A percentile compares a stretch with the other conserved stretches of the same genome.
Conservation (phyloP, 2,888 invertebrate species). For the Cataglyphis albicans region DNA sequence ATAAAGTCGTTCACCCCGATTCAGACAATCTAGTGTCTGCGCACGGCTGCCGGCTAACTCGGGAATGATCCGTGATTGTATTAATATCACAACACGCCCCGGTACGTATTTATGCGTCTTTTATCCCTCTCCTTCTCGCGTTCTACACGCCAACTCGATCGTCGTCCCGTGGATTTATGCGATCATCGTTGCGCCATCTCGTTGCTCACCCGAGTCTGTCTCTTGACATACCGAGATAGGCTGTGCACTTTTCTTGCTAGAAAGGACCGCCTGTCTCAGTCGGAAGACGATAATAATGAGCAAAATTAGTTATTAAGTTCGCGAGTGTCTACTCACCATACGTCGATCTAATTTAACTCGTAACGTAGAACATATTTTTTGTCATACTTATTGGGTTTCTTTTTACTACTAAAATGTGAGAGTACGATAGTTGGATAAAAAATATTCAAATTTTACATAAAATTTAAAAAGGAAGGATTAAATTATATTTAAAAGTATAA, state of each 20-base stretch:
- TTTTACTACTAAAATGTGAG: background rate
- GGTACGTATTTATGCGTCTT: constrained; percentile 80
- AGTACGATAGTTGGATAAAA: background rate
- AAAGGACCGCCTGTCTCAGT: constrained; percentile 1
- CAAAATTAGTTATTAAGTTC: constrained; percentile 27
- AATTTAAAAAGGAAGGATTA: background rate
- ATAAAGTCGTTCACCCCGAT: constrained; percentile 86
- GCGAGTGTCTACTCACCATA: background rate
- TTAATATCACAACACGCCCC: constrained; percentile 86
- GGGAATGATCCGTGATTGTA: constrained; percentile 86
- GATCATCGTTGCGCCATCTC: constrained; percentile 78
- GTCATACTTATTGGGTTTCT: background rate
- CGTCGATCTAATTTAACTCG: background rate
- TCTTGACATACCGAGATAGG: constrained; percentile 22
- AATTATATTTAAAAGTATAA: no score
- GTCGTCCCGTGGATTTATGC: constrained; percentile 78
- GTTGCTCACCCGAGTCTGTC: background rate
- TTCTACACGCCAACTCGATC: constrained; percentile 50
- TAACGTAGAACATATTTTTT: background rate
- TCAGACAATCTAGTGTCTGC: constrained; percentile 86
- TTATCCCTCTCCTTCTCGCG: constrained; percentile 60
- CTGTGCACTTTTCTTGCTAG: background rate
- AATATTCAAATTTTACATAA: background rate
- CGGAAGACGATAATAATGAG: constrained; percentile 4
- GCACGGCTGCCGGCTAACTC: constrained; percentile 84